These are phyloP conservation scores for Cantharis nigra DNA, from an alignment of 2,888 invertebrate species.

Conservation along the genomic window DNA sequence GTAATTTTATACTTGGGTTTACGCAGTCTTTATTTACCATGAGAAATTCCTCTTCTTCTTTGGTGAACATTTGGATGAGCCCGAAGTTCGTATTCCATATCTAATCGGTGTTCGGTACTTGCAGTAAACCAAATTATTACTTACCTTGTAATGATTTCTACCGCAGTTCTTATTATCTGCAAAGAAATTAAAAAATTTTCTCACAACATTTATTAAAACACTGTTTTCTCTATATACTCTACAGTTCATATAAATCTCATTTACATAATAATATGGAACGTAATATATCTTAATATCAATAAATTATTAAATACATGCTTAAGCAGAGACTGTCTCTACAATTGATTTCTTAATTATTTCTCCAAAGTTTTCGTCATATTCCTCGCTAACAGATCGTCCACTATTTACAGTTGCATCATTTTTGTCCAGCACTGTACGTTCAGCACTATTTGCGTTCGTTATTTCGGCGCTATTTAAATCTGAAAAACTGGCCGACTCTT, in stretches of 20 bases:
- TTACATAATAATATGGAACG: slow-evolving; percentile 54
- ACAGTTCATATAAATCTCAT: slow-evolving; percentile 56
- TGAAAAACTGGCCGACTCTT: slow-evolving; percentile 52
- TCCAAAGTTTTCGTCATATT: slow-evolving; percentile 79
- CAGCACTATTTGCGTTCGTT: slow-evolving; percentile 32
- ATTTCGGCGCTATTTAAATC: slow-evolving; percentile 35
- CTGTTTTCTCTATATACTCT: slow-evolving; percentile 50
- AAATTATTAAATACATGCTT: slow-evolving; percentile 45
- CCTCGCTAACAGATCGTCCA: slow-evolving; percentile 47
- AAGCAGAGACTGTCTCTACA: slow-evolving; percentile 88
- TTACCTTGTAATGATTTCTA: background rate
- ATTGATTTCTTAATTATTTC: slow-evolving; percentile 92
- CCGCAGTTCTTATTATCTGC: background rate
- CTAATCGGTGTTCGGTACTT: too few species aligned
- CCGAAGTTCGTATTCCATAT: too few species aligned
- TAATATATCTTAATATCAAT: slow-evolving; percentile 41
- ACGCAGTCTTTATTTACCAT: background rate
- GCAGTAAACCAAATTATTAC: background rate
- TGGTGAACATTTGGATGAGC: background rate
- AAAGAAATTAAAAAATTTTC: slow-evolving; percentile 6
- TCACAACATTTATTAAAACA: slow-evolving; percentile 59
- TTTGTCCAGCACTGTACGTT: slow-evolving; percentile 33
- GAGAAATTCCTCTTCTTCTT: background rate
- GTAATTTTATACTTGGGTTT: background rate
- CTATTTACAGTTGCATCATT: slow-evolving; percentile 43